These are phyloP conservation scores for Neoaliturus tenellus DNA, from an alignment of 2,888 invertebrate species.

Conservation along the genomic window DNA sequence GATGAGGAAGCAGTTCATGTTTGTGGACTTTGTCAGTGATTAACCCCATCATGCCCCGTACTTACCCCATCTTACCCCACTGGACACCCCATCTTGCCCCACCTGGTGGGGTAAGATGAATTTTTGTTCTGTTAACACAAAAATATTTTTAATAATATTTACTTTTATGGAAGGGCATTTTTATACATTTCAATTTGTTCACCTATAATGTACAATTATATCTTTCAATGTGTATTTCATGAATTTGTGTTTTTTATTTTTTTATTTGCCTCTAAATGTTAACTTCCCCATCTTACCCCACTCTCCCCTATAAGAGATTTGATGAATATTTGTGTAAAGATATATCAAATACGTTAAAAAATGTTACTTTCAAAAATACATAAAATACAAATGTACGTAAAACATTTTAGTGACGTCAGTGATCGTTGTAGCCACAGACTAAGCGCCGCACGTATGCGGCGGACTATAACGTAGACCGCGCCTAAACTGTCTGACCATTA, in stretches of 20 bases:
- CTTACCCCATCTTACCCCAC: not conserved
- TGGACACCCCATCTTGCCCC: not conserved
- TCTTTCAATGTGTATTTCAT: not conserved
- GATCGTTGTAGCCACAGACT: too few species aligned
- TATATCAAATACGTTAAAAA: not conserved
- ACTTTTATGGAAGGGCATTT: not conserved
- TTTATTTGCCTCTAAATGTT: not conserved
- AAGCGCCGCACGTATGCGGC: too few species aligned
- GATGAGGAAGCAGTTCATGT: conserved; percentile 45
- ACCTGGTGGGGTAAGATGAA: not conserved
- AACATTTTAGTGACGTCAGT: too few species aligned
- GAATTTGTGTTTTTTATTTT: not conserved
- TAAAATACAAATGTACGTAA: too few species aligned
- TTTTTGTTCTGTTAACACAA: not conserved
- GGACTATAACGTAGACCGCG: too few species aligned
- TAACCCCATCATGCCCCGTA: conserved; percentile 28
- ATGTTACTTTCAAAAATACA: too few species aligned
- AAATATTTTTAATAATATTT: not conserved
- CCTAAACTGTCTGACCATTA: too few species aligned
- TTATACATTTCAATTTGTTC: not conserved
- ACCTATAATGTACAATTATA: not conserved
- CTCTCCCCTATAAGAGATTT: not conserved
- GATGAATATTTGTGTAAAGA: not conserved
- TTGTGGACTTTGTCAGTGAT: conserved; percentile 1
- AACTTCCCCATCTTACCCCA: not conserved